Percentiles rank a stretch among this genome's conserved stretches.
phyloP scores from a whole-genome alignment of 1,140 invertebrate species.

The Semibalanus balanoides region DNA sequence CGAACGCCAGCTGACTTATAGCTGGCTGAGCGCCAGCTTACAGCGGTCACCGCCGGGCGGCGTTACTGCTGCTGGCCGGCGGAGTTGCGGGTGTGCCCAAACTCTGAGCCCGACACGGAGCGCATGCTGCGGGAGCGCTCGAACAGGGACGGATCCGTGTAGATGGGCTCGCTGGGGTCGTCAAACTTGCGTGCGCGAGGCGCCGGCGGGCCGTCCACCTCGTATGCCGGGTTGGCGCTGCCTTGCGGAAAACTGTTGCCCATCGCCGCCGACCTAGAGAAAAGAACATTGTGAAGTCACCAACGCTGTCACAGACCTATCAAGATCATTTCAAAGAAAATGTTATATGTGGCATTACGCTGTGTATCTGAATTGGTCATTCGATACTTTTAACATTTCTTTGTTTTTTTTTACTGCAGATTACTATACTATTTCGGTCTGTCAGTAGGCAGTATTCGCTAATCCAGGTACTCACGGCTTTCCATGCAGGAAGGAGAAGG shows the following conservation, averaged over 20 bases:
- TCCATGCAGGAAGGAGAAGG: constrained; percentile 4
- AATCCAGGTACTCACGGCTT: constrained; percentile 11
- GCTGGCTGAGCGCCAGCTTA: too few relatives aligned
- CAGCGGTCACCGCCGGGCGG: too few relatives aligned
- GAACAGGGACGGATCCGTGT: constrained; percentile 78
- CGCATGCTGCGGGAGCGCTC: constrained; percentile 44
- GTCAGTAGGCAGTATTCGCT: too few relatives aligned
- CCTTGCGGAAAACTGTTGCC: not conserved
- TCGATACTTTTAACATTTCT: too few relatives aligned
- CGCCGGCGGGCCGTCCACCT: not conserved
- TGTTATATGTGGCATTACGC: too few relatives aligned
- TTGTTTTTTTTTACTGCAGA: too few relatives aligned
- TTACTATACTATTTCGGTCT: too few relatives aligned
- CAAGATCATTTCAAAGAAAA: too few relatives aligned
- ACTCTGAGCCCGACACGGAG: not conserved
- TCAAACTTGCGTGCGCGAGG: constrained; percentile 35
- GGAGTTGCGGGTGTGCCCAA: not conserved
- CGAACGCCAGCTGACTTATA: too few relatives aligned
- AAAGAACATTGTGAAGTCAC: too few relatives aligned
- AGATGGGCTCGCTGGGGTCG: constrained; percentile 82
- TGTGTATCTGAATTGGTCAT: too few relatives aligned
- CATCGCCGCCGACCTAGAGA: not conserved
- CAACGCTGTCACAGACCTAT: too few relatives aligned
- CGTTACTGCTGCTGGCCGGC: not conserved
- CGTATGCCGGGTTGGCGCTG: not conserved